Evolutionary conservation across 1,140 invertebrate genomes (phyloP), one percentile per base, ranked within the genome.

Genomic region (Drosophila bocki): DNA sequence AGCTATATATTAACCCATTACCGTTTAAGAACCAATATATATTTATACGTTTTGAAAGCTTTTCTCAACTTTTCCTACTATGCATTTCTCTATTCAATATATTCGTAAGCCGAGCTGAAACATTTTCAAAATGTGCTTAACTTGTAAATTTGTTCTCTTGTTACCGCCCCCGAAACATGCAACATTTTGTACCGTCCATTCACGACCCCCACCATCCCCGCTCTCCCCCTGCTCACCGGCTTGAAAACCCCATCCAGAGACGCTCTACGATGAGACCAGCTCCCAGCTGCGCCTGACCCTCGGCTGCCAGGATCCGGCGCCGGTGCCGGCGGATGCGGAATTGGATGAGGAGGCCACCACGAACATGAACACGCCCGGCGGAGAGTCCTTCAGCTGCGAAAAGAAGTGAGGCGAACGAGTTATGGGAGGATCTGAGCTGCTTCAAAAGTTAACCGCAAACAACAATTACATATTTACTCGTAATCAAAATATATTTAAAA

Each of bases 121-220:
- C 48, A 19, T 57, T 80, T 80, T 63, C 64, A 75, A 87, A 78
- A 83, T 68, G 79, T 87, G 75, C 82, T 80, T 65, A 91, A 91
- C 71, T 81, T 91, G 74, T 70, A 81, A 75, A 78, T 91, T 78
- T 91, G 53, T 91, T 81, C 83, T 91, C 71, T 83, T 87, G 63
- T 91, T 86, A 91, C 65, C 75, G 63, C 63, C 79, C 47, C 60
- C 58, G 29, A 77, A 75, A 80, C 82, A 91, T 84, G 80, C 84
- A 82, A 85, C 69, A 78, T 72, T 61, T 75, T 80, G 58, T 69
- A 65, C 75, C 80, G 75, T 83, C 80, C 65, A 76, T 63, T 67
- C 48, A 64, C 63, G 53, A 53, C 60, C 60, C 68, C 62, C 33
- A 60, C 44, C 41, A 60, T 32, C 32, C 47, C 8, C 41, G 53